Conservation (phyloP, 2,797 vertebrate species). For the Mycteria americana region DNA sequence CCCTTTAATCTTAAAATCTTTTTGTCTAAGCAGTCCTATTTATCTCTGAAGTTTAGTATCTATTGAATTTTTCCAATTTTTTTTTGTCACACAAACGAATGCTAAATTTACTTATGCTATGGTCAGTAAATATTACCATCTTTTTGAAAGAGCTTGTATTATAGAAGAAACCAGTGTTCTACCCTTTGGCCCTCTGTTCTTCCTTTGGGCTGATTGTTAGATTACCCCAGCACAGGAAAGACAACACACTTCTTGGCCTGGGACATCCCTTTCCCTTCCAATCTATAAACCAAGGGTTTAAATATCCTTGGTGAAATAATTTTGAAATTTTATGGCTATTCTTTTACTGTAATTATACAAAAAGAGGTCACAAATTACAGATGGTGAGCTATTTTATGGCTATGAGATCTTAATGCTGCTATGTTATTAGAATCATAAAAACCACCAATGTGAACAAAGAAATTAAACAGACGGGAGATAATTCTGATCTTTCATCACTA, state of each 20-base stretch:
- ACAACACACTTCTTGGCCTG: not conserved
- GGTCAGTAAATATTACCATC: not conserved
- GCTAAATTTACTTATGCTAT: not conserved
- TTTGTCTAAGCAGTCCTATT: not conserved
- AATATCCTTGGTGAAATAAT: not conserved
- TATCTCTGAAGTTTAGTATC: not conserved
- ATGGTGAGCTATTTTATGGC: not conserved
- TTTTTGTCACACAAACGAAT: not conserved
- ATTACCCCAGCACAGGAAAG: not conserved
- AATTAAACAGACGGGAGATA: not conserved
- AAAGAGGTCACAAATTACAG: not conserved
- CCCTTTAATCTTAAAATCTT: not conserved
- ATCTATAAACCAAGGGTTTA: not conserved
- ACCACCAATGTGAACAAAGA: not conserved
- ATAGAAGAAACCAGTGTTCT: not conserved
- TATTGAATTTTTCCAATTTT: not conserved
- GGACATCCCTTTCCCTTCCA: not conserved
- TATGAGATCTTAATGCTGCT: not conserved
- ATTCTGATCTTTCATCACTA: not conserved
- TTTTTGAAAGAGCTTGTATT: not conserved
- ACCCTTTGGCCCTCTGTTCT: not conserved
- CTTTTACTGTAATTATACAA: not conserved
- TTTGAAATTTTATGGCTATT: not conserved
- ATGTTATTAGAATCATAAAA: conserved; percentile 12
- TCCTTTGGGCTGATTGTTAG: not conserved